A percentile compares a stretch with the other conserved stretches of the same genome.
These are phyloP conservation scores for Magallana nippona DNA, from an alignment of 2,888 invertebrate species.

Conservation along the genomic window DNA sequence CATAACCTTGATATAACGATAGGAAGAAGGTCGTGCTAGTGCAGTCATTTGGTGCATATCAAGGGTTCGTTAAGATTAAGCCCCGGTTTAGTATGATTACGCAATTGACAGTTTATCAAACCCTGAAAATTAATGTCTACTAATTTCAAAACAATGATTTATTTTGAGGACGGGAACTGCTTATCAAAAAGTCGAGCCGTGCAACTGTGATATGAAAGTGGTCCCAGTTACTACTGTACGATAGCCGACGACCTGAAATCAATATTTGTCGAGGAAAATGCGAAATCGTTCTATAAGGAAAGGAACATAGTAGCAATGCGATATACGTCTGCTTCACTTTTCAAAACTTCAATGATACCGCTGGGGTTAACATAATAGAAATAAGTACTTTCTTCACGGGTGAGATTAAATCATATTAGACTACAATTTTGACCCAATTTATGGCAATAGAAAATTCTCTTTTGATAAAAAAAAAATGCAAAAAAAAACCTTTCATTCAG, in stretches of 20 bases:
- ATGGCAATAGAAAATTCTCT: no score
- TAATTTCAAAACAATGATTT: slow-evolving; percentile 23
- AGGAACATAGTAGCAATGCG: no score
- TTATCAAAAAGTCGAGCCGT: slow-evolving; percentile 9
- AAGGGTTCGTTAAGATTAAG: not conserved
- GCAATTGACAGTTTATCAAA: slow-evolving; percentile 18
- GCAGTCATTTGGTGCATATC: not conserved
- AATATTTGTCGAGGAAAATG: not conserved
- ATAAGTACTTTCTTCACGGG: no score
- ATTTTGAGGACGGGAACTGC: slow-evolving; percentile 26
- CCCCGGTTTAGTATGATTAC: not conserved
- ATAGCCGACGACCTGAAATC: not conserved
- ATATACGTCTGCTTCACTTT: no score
- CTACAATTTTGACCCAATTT: no score
- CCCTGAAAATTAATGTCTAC: slow-evolving; percentile 2
- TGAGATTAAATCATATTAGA: no score
- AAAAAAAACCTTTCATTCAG: no score
- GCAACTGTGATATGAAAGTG: slow-evolving; percentile 27
- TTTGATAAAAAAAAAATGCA: no score
- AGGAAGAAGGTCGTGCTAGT: not conserved
- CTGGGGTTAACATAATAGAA: no score
- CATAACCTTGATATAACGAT: not conserved
- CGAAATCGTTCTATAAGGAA: no score
- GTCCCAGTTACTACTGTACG: not conserved
- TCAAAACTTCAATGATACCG: no score